A percentile compares a stretch with the other conserved stretches of the same genome.
Evolutionary conservation across 2,113 vertebrate genomes (phyloP).

Genomic region (Conger conger): DNA sequence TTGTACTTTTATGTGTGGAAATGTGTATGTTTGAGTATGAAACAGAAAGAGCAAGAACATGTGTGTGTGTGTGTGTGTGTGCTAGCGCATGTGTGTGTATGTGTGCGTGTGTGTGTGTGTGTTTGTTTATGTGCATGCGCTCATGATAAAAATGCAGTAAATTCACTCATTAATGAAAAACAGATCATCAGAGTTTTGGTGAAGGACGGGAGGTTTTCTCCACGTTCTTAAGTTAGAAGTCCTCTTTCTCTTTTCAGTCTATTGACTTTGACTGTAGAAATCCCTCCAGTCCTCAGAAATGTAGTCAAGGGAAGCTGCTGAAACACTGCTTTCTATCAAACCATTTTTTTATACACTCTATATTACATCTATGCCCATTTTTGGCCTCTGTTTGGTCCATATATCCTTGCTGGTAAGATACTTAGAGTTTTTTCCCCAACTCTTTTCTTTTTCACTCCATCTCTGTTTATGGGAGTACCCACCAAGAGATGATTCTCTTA

Average conservation of each 20-base stretch:
- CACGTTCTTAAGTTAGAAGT: constrained; percentile 23
- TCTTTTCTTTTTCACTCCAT: constrained; percentile 9
- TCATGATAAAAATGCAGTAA: constrained; percentile 25
- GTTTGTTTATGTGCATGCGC: background rate
- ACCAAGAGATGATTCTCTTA: background rate
- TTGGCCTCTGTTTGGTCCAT: constrained; percentile 35
- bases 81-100: background rate
- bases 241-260: constrained; percentile 27
- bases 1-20: too few species aligned
- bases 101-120: too few species aligned
- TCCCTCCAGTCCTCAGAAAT: constrained; percentile 27
- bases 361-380: constrained; percentile 24
- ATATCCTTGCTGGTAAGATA: constrained; percentile 17
- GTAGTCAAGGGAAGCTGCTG: constrained; percentile 12
- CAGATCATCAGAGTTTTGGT: constrained; percentile 26
- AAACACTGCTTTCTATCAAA: constrained; percentile 32
- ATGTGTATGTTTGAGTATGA: too few species aligned
- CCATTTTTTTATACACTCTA: constrained; percentile 8
- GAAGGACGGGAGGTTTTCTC: constrained; percentile 1
- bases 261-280: constrained; percentile 29
- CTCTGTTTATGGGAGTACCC: background rate
- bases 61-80: background rate
- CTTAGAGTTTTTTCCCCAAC: constrained; percentile 16
- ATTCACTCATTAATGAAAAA: constrained; percentile 36
- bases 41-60: background rate